Percentiles rank a stretch among this genome's conserved stretches.
Conservation (phyloP, 2,888 invertebrate genomes). For the Drosophila nigricruria region DNA sequence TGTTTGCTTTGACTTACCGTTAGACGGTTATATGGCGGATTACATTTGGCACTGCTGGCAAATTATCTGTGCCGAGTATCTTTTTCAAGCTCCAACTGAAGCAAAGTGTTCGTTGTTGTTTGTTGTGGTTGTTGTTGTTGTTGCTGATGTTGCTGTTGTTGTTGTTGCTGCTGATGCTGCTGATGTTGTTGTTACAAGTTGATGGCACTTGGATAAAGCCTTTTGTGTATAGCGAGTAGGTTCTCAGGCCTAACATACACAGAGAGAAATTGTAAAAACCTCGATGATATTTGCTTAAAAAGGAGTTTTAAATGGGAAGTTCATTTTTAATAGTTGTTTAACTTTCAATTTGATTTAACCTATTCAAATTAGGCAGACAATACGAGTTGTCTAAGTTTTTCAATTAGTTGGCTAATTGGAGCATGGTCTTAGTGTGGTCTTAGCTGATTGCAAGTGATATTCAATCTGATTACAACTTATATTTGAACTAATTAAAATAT, state of each 20-base stretch:
- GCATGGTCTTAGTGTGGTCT: neutral
- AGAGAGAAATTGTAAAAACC: conserved; percentile 3
- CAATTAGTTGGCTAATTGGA: too few species aligned
- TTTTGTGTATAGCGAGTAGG: conserved; percentile 20
- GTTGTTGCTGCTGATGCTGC: conserved; percentile 11
- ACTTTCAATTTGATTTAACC: too few species aligned
- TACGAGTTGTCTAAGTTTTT: neutral
- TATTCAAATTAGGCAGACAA: neutral
- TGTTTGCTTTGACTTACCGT: conserved; percentile 82
- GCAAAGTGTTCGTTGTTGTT: conserved; percentile 43
- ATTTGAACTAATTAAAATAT: neutral
- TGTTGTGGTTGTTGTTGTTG: conserved; percentile 10
- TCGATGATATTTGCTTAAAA: neutral
- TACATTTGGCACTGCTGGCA: conserved; percentile 81
- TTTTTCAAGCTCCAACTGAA: conserved; percentile 48
- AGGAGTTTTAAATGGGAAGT: neutral
- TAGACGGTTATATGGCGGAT: conserved; percentile 79
- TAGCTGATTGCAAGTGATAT: neutral
- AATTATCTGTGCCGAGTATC: conserved; percentile 76
- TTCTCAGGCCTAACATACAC: conserved; percentile 38
- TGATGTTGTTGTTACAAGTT: conserved; percentile 30
- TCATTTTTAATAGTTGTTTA: too few species aligned
- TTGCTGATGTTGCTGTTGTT: too few species aligned
- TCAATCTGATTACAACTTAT: neutral
- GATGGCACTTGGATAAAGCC: conserved; percentile 29